phyloP scores from a whole-genome alignment of 2,888 invertebrate species.

The Epsilonema sp. region DNA sequence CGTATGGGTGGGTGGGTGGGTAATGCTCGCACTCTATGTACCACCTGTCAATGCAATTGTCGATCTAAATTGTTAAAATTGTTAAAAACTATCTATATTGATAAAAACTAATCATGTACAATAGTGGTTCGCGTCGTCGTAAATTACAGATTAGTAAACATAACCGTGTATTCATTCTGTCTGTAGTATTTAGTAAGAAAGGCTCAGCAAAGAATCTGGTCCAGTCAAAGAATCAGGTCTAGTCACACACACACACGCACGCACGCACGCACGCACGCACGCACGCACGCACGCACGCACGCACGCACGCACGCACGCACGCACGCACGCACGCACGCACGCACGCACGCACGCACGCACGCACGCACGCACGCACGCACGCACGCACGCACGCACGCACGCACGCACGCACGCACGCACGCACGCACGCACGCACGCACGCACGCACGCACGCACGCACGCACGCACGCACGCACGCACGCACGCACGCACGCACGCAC shows the following conservation, averaged over 20 bases:
- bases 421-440: constrained; percentile 8
- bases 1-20: too few species aligned
- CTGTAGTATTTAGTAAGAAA: too few species aligned
- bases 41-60: too few species aligned
- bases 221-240: too few species aligned
- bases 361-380: constrained; percentile 5
- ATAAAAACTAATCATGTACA: too few species aligned
- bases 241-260: constrained; percentile 4
- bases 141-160: too few species aligned
- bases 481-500: constrained; percentile 6
- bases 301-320: constrained; percentile 8
- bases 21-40: too few species aligned
- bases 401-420: constrained; percentile 8
- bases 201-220: too few species aligned
- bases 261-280: constrained; percentile 9
- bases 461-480: constrained; percentile 6
- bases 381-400: constrained; percentile 6
- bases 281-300: constrained; percentile 8
- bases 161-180: too few species aligned
- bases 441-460: constrained; percentile 7
- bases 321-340: constrained; percentile 8
- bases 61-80: too few species aligned
- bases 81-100: too few species aligned
- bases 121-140: too few species aligned
- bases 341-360: constrained; percentile 7